phyloP scores from a whole-genome alignment of 1,140 invertebrate genomes.

The Aphidius gifuensis region DNA sequence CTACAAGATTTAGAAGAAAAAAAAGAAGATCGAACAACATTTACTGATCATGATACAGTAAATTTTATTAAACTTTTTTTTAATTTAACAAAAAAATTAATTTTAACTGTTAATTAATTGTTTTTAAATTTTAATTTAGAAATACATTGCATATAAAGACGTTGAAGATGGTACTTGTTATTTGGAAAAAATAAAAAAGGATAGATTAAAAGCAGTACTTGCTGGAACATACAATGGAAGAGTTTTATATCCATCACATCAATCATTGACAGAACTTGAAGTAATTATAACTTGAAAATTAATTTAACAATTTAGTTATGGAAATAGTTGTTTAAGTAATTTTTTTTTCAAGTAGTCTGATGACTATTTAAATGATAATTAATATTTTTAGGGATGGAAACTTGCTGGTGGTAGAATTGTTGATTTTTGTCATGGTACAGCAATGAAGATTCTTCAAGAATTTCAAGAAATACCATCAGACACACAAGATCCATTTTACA shows the following conservation, averaged over 20 bases:
- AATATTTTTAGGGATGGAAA: constrained; percentile 37
- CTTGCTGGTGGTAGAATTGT: constrained; percentile 42
- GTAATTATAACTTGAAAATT: constrained; percentile 26
- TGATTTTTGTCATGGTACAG: constrained; percentile 40
- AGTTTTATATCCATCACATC: constrained; percentile 32
- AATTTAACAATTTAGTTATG: neutral
- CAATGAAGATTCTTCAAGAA: constrained; percentile 35
- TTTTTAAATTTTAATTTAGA: constrained; percentile 28
- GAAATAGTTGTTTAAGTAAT: neutral
- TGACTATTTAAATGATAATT: constrained; percentile 11
- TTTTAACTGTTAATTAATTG: neutral
- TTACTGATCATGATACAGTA: constrained; percentile 41
- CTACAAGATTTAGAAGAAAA: constrained; percentile 1
- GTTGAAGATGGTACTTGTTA: constrained; percentile 37
- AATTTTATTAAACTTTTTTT: constrained; percentile 3
- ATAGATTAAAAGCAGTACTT: constrained; percentile 19
- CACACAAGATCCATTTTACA: constrained; percentile 32
- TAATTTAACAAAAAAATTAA: constrained; percentile 1
- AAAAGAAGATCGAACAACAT: constrained; percentile 30
- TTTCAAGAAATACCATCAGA: constrained; percentile 18
- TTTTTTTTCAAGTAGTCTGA: neutral
- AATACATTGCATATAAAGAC: constrained; percentile 43
- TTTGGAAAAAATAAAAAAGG: constrained; percentile 36
- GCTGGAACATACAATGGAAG: constrained; percentile 23
- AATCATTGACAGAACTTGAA: constrained; percentile 37